Evolutionary conservation across 2,113 vertebrate species (phyloP).

Genomic region (Pachypanchax playfairii): DNA sequence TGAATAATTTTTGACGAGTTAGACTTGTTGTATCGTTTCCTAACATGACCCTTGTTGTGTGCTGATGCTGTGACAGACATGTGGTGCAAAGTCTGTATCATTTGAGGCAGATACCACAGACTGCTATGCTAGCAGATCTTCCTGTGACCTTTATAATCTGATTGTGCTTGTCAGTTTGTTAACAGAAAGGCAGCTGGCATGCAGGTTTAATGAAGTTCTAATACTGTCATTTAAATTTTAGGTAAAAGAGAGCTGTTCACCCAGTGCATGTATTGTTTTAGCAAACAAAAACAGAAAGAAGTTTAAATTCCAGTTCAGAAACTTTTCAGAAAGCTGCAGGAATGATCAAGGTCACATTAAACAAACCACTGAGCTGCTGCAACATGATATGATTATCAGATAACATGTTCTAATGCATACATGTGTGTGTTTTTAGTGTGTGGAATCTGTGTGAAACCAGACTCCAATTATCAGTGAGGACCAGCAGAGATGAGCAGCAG

Average conservation of each 20-base stretch:
- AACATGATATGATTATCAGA: too few species aligned
- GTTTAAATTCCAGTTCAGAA: not conserved
- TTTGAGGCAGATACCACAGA: too few species aligned
- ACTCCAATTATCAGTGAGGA: conserved; percentile 67
- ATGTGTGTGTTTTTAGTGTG: conserved; percentile 60
- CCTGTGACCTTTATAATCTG: too few species aligned
- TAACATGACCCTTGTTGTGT: too few species aligned
- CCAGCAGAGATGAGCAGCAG: conserved; percentile 57
- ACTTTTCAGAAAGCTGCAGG: not conserved
- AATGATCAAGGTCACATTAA: not conserved
- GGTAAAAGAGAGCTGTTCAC: too few species aligned
- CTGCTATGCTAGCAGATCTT: too few species aligned
- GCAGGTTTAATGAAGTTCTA: not conserved
- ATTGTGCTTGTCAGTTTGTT: conserved; percentile 64
- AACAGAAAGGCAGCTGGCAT: not conserved
- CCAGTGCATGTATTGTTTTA: not conserved
- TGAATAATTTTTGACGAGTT: too few species aligned
- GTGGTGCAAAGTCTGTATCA: too few species aligned
- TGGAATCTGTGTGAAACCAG: conserved; percentile 75
- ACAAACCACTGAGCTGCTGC: not conserved
- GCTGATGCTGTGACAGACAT: too few species aligned
- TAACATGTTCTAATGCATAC: not conserved
- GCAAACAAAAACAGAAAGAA: not conserved
- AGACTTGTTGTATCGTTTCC: too few species aligned
- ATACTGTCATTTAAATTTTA: not conserved